These are phyloP conservation scores for Alligator sinensis DNA, from an alignment of 2,113 vertebrate species.

Conservation along the genomic window DNA sequence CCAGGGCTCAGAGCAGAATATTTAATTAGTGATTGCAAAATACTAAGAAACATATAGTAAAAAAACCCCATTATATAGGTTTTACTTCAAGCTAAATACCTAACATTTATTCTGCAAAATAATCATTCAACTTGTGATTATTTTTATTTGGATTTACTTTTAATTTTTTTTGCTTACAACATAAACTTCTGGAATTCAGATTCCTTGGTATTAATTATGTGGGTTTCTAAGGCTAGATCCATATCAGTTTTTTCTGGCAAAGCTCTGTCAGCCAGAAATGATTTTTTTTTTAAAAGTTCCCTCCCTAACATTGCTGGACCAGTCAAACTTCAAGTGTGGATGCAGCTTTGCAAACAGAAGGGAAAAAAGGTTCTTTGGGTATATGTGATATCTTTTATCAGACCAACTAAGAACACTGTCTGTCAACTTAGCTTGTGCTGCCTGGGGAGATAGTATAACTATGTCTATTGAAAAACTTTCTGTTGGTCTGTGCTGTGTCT, in stretches of 20 bases:
- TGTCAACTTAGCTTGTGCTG: no score
- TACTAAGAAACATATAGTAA: neutral
- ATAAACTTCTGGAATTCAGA: neutral
- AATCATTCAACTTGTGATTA: neutral
- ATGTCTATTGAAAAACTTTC: no score
- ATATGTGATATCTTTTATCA: no score
- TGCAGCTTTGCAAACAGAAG: no score
- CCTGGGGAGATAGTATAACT: no score
- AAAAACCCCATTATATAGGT: neutral
- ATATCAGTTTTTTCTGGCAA: neutral
- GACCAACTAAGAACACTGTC: no score
- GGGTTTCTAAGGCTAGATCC: neutral
- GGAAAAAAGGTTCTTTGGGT: no score
- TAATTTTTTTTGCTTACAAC: neutral
- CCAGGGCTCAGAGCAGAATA: neutral
- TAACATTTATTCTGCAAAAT: neutral
- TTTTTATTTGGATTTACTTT: neutral
- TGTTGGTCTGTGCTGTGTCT: no score
- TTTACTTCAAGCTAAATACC: neutral
- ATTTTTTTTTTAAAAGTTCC: neutral
- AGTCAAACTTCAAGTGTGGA: no score
- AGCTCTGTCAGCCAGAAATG: neutral
- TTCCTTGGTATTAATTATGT: neutral
- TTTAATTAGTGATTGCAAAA: neutral
- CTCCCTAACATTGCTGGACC: no score